These are phyloP conservation scores for Trilocha varians DNA, from an alignment of 2,888 invertebrate species.

Conservation along the genomic window DNA sequence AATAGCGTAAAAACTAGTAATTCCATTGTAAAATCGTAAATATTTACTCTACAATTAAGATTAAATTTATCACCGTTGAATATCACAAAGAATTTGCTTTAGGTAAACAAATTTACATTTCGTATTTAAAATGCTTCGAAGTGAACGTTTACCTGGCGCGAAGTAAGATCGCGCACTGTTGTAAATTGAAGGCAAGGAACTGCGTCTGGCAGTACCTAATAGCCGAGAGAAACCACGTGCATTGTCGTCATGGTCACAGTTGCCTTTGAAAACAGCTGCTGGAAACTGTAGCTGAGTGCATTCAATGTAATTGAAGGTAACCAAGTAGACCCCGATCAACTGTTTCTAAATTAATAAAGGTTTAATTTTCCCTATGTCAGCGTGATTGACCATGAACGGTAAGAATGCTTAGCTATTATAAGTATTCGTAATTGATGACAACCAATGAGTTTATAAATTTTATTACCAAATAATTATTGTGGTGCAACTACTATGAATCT, in stretches of 20 bases:
- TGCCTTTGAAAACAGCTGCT: neutral
- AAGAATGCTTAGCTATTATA: too few relatives aligned
- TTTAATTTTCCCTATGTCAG: too few relatives aligned
- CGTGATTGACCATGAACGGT: too few relatives aligned
- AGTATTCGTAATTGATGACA: too few relatives aligned
- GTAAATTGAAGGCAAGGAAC: neutral
- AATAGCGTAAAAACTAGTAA: neutral
- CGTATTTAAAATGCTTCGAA: neutral
- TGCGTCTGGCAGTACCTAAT: neutral
- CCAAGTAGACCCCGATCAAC: neutral
- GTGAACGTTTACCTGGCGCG: neutral
- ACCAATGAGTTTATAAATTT: too few relatives aligned
- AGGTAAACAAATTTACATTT: neutral
- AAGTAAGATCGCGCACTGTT: neutral
- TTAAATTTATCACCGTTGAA: neutral
- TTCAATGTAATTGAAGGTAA: neutral
- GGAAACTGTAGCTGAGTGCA: neutral
- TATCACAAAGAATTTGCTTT: neutral
- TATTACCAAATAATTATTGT: too few relatives aligned
- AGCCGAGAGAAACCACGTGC: slow-evolving; percentile 1
- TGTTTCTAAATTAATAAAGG: too few relatives aligned
- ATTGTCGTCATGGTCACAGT: neutral
- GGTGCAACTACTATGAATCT: too few relatives aligned
- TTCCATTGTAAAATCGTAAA: neutral
- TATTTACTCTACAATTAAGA: neutral